Evolutionary conservation across 1,140 invertebrate genomes (phyloP).

Genomic region (Dryas iulia): DNA sequence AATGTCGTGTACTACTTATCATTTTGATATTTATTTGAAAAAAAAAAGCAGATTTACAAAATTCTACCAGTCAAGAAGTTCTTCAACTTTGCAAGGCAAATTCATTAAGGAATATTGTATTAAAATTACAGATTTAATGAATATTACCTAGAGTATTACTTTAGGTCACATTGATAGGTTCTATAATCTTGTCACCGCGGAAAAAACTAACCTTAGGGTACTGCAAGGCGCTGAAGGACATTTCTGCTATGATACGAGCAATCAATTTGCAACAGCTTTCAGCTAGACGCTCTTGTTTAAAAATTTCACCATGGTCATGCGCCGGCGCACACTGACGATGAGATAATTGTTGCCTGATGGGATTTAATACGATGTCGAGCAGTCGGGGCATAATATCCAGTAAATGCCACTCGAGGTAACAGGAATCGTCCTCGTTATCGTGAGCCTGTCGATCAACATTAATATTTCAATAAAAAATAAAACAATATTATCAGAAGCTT

Average conservation of each 20-base stretch:
- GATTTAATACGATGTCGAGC: conserved; percentile 89
- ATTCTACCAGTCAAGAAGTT: too few species aligned
- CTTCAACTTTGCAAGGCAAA: too few species aligned
- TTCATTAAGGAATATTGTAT: too few species aligned
- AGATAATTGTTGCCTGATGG: conserved; percentile 84
- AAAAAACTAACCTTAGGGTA: conserved; percentile 1
- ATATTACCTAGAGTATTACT: too few species aligned
- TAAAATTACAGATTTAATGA: too few species aligned
- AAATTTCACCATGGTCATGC: conserved; percentile 67
- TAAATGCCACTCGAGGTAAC: conserved; percentile 85
- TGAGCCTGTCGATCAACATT: conserved; percentile 21
- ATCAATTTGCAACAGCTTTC: conserved; percentile 93
- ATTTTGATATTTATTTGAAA: too few species aligned
- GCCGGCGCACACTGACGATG: conserved; percentile 57
- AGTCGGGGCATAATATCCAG: conserved; percentile 91
- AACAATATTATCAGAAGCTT: background rate
- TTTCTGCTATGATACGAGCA: conserved; percentile 92
- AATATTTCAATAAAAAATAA: background rate
- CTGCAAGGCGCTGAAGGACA: conserved; percentile 87
- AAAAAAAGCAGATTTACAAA: too few species aligned
- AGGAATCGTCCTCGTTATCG: conserved; percentile 35
- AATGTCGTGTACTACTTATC: too few species aligned
- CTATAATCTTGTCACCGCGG: background rate
- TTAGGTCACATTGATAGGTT: background rate
- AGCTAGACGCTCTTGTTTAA: conserved; percentile 80